Evolutionary conservation across 2,797 vertebrate genomes (phyloP).

Genomic region (Discoglossus pictus): DNA sequence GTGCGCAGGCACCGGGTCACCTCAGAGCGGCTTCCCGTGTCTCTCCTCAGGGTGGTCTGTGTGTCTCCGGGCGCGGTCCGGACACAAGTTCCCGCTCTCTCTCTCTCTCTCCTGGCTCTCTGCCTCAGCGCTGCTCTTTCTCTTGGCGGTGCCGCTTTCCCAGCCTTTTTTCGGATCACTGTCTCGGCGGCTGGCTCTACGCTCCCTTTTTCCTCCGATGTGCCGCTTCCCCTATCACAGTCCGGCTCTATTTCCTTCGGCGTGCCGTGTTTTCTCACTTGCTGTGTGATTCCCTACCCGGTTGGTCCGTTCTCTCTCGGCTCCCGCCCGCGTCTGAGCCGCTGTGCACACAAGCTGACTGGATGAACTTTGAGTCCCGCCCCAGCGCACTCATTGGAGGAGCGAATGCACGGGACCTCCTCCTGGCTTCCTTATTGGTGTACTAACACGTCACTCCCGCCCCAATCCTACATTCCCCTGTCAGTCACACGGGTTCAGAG

Average conservation of each 20-base stretch:
- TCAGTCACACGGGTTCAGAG: slow-evolving; percentile 46
- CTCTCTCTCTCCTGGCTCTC: slow-evolving; percentile 34
- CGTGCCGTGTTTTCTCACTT: neutral
- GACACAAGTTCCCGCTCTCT: slow-evolving; percentile 33
- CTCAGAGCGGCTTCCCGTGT: slow-evolving; percentile 14
- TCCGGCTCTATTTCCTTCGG: neutral
- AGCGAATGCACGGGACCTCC: neutral
- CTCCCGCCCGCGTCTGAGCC: slow-evolving; percentile 30
- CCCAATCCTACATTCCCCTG: slow-evolving; percentile 20
- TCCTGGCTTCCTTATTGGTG: neutral
- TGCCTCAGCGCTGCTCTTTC: slow-evolving; percentile 39
- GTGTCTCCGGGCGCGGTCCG: slow-evolving; percentile 12
- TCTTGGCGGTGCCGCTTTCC: too few species aligned
- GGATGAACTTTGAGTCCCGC: slow-evolving; percentile 22
- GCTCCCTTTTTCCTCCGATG: too few species aligned
- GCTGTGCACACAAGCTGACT: slow-evolving; percentile 43
- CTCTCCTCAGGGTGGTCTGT: slow-evolving; percentile 31
- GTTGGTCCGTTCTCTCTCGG: slow-evolving; percentile 67
- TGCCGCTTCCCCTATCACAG: neutral
- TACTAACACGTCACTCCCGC: slow-evolving; percentile 8
- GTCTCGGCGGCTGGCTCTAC: too few species aligned
- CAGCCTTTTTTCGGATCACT: too few species aligned
- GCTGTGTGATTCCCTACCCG: neutral
- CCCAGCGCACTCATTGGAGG: slow-evolving; percentile 3
- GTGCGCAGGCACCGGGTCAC: neutral